Conservation (phyloP, 2,888 invertebrate species). For the Ypsolopha sequella region DNA sequence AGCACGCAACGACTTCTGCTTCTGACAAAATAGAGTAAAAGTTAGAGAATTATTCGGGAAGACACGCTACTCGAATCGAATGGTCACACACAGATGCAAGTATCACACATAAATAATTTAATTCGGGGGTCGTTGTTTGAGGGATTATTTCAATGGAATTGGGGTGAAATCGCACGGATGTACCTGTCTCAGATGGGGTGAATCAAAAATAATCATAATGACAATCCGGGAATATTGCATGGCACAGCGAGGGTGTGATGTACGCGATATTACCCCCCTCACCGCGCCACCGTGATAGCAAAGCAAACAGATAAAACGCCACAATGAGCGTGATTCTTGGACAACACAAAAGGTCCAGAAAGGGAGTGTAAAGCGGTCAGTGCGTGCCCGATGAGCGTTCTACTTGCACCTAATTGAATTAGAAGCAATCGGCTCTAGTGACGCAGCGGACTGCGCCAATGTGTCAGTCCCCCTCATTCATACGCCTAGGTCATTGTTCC, state of each 20-base stretch:
- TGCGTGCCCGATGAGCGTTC: constrained; percentile 36
- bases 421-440: constrained; percentile 49
- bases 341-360: too few species aligned
- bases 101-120: neutral
- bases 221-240: too few species aligned
- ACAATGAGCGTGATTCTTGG: too few species aligned
- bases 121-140: too few species aligned
- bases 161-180: too few species aligned
- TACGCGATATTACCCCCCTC: too few species aligned
- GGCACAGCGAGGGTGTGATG: too few species aligned
- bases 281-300: too few species aligned
- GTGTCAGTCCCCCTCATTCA: constrained; percentile 21
- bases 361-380: constrained; percentile 21
- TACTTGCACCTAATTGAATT: constrained; percentile 63
- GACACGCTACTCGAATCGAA: neutral
- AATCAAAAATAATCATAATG: constrained; percentile 10
- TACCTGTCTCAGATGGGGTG: too few species aligned
- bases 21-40: neutral
- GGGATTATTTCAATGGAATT: too few species aligned
- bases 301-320: too few species aligned
- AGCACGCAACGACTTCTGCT: neutral
- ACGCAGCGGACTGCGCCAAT: constrained; percentile 19
- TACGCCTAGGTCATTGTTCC: constrained; percentile 31
- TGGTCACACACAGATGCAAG: constrained; percentile 5
- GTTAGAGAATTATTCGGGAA: neutral